Base-by-base conservation (phyloP, 1,140 invertebrate genomes). In the Drosophila leontia region DNA sequence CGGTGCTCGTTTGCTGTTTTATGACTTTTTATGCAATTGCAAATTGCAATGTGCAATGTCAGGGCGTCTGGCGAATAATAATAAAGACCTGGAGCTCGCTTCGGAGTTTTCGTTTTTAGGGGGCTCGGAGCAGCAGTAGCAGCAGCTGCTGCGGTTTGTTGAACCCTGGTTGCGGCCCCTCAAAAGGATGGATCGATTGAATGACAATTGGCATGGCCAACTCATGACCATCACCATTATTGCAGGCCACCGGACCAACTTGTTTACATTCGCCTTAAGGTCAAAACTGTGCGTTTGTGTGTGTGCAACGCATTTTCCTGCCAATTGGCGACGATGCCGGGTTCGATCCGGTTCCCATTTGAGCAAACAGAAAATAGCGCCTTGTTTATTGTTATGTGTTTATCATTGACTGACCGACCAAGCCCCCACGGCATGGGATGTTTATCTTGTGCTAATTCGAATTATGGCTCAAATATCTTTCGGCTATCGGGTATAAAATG, bases 21-120 rank as follows among this genome's bases (percentile, higher is more conserved):
- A 69, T 70, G 48, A 42, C 51, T 72, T 84, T 83, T 69, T 74
- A 59, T 80, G 61, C 75, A 57, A 59, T 60, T 84, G 41, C 48
- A 71, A 76, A 80, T 55, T 44, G 45, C 65, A 51, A 64, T 69
- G 50, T 71, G 68, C 50, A 42, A 13, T 48, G 69, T 39, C 53
- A 35, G 65, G 37, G 51, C 44, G 64, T 58, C 57, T 59, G 65
- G 37, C 53, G 67, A 77, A 67, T 80, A 41, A 56, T 41, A 59
- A 50, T 41, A 60, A 80, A 62, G 65, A 80, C 57, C 50, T 34
- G 57, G 23, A 76, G 67, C n/a, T 23, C 19, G 8, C 48, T n/a
- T 17, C 5, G 26, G 29, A 51, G 48, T 51, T 32, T 32, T 32
- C 26, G 15, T 29, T 48, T 48, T n/a, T 1, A 8, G 23, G 47